Evolutionary conservation across 2,888 invertebrate genomes (phyloP), one percentile per base, ranked within the genome.

Genomic region (Lamellibrachia satsuma): DNA sequence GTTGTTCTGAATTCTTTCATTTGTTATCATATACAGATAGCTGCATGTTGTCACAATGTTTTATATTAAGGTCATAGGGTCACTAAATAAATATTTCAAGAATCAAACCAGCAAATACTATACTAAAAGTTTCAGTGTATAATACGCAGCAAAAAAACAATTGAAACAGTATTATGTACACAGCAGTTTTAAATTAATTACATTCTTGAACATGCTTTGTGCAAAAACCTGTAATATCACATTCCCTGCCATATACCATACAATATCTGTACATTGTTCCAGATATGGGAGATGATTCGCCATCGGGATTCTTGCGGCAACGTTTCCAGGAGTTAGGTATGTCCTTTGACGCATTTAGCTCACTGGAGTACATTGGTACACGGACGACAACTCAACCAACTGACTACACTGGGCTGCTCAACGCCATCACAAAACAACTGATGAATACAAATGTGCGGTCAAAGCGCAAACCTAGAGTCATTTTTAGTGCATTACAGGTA

Each of bases 361-460:
- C 98, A 22, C 96, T 98, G 90, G 95, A 96, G 92, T 97, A 97
- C 95, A 96, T 97, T 51, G 97, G 97, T 15, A 95, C 95, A 91
- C 94, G 94, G 92, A 96, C 96, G 22, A 93, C 93, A 90, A 94
- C 94, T 91, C 95, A 95, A 11, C 95, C 95, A 7, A 98, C 98
- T 4, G 97, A 98, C 95, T 98, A 98, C 95, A 96, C 96, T 90
- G 90, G 92, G 9, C 96, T 98, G 27, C 97, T 97, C 93, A 96
- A 96, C 91, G 97, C 97, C 15, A 96, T 98, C 93, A 97, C 97
- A 93, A 97, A 97, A 93, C 98, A 98, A 96, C 96, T 98, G 93
- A 97, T 97, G 93, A 98, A 98, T 95, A 98, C 97, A 8, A 97
- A 97, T n/a, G 97, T 98, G 8, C 97, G 98, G 93, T 98, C 98